Evolutionary conservation across 2,888 invertebrate genomes (phyloP).

Genomic region (Julus scanicus): DNA sequence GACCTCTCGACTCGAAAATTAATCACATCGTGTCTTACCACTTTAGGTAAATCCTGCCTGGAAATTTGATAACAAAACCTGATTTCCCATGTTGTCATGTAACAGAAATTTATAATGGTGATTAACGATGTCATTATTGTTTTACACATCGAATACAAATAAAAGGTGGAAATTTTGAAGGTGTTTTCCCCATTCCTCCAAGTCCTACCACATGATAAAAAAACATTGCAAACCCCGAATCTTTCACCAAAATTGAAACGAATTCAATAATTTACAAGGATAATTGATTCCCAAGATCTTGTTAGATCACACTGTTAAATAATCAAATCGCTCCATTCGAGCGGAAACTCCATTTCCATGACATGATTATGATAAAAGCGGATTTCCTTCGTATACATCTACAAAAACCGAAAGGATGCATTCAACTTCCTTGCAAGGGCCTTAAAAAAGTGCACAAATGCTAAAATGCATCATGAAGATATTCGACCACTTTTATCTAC

Average conservation of each 20-base stretch:
- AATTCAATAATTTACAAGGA: not conserved
- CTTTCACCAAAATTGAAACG: too few relatives aligned
- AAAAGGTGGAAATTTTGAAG: too few relatives aligned
- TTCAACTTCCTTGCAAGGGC: not conserved
- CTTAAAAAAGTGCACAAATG: too few relatives aligned
- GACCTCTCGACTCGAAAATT: too few relatives aligned
- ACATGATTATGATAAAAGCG: not conserved
- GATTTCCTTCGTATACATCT: not conserved
- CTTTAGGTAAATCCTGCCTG: not conserved
- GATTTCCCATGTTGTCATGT: too few relatives aligned
- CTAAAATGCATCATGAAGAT: too few relatives aligned
- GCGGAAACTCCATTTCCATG: slow-evolving; percentile 11
- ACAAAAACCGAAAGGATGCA: not conserved
- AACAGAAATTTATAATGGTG: too few relatives aligned
- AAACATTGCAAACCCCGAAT: not conserved
- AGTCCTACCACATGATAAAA: too few relatives aligned
- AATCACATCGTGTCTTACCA: not conserved
- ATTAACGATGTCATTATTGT: too few relatives aligned
- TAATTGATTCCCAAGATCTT: not conserved
- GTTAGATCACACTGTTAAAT: not conserved
- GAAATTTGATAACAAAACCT: not conserved
- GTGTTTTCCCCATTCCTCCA: too few relatives aligned
- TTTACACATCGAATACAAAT: too few relatives aligned
- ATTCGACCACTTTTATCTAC: too few relatives aligned
- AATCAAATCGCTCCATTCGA: not conserved